Evolutionary conservation across 2,113 vertebrate species (phyloP), one percentile per base, ranked within the genome.

Genomic region (Hypocryptadius cinnamomeus): DNA sequence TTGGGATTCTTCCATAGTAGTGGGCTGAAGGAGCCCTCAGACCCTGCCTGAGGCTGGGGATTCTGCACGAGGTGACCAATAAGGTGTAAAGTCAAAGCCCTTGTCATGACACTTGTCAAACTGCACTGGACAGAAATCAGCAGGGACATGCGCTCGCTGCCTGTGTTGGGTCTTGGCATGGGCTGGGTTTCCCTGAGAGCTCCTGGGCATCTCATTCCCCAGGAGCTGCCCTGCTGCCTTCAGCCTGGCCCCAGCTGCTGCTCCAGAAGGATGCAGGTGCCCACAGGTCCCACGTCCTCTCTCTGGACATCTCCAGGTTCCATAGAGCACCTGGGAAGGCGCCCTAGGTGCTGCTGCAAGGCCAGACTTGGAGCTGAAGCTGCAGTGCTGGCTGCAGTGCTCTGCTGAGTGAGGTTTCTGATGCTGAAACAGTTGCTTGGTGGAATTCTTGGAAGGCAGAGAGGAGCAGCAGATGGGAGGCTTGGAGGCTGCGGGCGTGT

Each of bases 391-490:
- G 22, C 57, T 91, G 76, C 28, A 42, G 1, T 9, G 15, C 73
- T 69, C 61, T 12, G 73, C 73, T 27, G 4, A 78, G 37, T 4
- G 19, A 44, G 60, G n/a, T 27, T 87, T 74, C 54, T 61, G 19
- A 1, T 2, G 10, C 18, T 44, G 7, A 44, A 86, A 17, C 72
- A 25, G 77, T 92, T 89, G 68, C 72, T 42, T 70, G 68, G 60
- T 61, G 87, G 24, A 61, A 65, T 76, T 33, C 87, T 96, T 94
- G 95, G 92, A 95, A 92, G 69, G 78, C 69, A 61, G 51, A 84
- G 9, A 80, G 65, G 60, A 31, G 69, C 59, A 37, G 93, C 93
- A 95, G 95, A 95, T 95, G 93, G 95, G 87, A 89, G 72, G 72
- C 78, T 42, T 40, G 93, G 84, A 86, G 80, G 17, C 68, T 3